These are phyloP conservation scores for Lepus americanus DNA, from an alignment of 2,113 vertebrate species.

Conservation along the genomic window DNA sequence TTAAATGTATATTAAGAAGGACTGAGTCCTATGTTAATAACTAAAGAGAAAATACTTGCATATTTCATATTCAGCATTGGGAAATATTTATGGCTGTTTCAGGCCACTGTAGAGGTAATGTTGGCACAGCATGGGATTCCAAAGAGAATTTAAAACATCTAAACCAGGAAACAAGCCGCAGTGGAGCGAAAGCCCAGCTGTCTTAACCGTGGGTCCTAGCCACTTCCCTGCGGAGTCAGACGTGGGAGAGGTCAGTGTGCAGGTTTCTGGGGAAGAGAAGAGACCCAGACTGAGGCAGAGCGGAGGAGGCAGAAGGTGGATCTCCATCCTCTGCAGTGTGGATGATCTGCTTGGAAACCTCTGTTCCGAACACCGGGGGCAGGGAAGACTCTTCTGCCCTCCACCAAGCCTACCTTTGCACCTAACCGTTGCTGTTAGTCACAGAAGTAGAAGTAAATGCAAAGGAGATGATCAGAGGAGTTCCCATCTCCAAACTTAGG, in stretches of 20 bases:
- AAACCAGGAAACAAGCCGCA: neutral
- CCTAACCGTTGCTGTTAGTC: neutral
- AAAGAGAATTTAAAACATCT: neutral
- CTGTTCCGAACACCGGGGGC: neutral
- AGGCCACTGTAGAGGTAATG: neutral
- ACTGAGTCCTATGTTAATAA: neutral
- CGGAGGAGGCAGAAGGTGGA: neutral
- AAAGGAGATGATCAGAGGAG: too few relatives aligned
- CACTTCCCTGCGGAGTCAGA: neutral
- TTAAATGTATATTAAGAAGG: neutral
- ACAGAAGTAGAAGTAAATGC: neutral
- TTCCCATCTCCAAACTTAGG: neutral
- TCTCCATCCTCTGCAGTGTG: too few relatives aligned
- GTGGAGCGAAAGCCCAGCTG: rapidly evolving
- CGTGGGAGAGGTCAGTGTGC: neutral
- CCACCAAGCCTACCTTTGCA: neutral
- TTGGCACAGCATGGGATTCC: neutral
- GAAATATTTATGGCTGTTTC: neutral
- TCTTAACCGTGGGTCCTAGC: neutral
- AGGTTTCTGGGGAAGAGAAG: too few relatives aligned
- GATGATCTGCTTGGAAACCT: neutral
- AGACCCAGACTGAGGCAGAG: neutral
- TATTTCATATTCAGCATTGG: neutral
- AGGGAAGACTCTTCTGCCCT: neutral
- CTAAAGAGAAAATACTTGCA: neutral